These are phyloP conservation scores for Himalopsyche anomala DNA, from an alignment of 2,888 invertebrate genomes.

Conservation along the genomic window DNA sequence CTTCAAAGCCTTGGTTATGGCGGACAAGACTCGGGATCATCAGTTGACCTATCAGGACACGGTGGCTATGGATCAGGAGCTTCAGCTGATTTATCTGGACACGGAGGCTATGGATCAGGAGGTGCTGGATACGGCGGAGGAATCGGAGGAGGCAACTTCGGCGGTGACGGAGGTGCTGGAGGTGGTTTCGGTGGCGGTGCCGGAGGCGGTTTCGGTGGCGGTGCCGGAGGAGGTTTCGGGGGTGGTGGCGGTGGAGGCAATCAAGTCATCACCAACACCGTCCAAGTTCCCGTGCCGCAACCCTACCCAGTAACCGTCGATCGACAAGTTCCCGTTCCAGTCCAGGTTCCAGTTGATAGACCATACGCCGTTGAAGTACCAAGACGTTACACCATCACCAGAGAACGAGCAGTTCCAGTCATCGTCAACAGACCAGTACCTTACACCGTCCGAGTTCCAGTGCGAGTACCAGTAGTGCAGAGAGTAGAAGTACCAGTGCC, in stretches of 20 bases:
- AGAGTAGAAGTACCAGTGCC: slow-evolving; percentile 63
- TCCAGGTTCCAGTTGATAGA: slow-evolving; percentile 75
- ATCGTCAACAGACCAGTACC: slow-evolving; percentile 62
- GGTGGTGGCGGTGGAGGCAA: slow-evolving; percentile 39
- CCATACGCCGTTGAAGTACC: slow-evolving; percentile 77
- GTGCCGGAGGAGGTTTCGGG: slow-evolving; percentile 25
- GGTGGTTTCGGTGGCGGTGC: neutral
- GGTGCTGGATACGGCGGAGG: slow-evolving; percentile 10
- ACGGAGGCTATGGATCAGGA: slow-evolving; percentile 36
- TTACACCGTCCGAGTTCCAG: slow-evolving; percentile 61
- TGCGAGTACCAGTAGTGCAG: slow-evolving; percentile 60
- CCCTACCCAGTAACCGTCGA: slow-evolving; percentile 76
- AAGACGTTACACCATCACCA: slow-evolving; percentile 61
- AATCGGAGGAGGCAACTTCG: neutral
- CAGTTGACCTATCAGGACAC: slow-evolving; percentile 28
- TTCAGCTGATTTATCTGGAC: slow-evolving; percentile 3
- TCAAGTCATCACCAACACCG: slow-evolving; percentile 71
- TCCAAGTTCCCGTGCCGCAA: slow-evolving; percentile 75
- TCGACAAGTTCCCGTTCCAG: slow-evolving; percentile 73
- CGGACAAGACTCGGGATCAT: slow-evolving; percentile 41
- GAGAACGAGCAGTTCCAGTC: slow-evolving; percentile 58
- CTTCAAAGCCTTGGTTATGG: slow-evolving; percentile 49
- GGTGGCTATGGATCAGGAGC: neutral
- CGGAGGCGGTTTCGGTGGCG: slow-evolving; percentile 28
- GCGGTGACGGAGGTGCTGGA: slow-evolving; percentile 9